Evolutionary conservation across 2,113 vertebrate genomes (phyloP).

Genomic region (Symphodus melops): DNA sequence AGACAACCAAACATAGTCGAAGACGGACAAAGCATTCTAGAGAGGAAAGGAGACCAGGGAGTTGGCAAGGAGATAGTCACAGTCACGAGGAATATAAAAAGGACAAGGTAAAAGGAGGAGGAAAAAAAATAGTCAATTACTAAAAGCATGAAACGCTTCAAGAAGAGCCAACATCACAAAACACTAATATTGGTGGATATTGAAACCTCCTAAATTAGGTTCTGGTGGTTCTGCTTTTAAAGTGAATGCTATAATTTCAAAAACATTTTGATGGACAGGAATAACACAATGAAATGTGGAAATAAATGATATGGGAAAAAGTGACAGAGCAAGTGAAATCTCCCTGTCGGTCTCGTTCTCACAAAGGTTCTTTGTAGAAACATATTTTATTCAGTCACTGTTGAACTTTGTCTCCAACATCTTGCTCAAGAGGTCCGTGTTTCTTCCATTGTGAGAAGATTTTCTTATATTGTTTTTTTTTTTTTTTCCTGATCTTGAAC

Average conservation of each 20-base stretch:
- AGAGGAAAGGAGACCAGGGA: constrained; percentile 28
- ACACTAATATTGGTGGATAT: neutral
- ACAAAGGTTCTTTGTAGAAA: constrained; percentile 29
- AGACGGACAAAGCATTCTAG: constrained; percentile 19
- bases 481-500: neutral
- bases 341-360: constrained; percentile 12
- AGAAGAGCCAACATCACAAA: neutral
- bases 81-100: neutral
- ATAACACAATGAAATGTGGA: neutral
- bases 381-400: constrained; percentile 59
- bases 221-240: too few species aligned
- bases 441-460: neutral
- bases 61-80: neutral
- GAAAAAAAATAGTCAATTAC: neutral
- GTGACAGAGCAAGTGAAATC: neutral
- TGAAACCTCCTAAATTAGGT: neutral
- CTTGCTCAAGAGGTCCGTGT: neutral
- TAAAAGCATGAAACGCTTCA: neutral
- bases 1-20: constrained; percentile 27
- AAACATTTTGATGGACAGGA: neutral
- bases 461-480: neutral
- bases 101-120: constrained; percentile 9
- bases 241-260: neutral
- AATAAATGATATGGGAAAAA: neutral
- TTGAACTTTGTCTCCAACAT: constrained; percentile 12